Conservation (phyloP, 2,797 vertebrate species). For the Chrysocyon brachyurus region DNA sequence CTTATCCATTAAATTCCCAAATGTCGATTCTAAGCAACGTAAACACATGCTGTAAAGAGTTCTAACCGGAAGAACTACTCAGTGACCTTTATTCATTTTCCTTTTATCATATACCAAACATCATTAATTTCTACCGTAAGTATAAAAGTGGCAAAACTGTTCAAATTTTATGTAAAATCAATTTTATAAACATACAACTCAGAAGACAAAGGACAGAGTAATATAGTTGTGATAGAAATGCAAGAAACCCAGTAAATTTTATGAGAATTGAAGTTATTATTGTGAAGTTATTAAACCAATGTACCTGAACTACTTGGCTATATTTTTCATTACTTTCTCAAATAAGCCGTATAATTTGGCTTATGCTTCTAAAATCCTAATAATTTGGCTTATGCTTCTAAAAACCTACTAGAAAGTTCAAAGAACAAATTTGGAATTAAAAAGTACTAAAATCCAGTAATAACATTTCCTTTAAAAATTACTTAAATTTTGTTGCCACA, state of each 20-base stretch:
- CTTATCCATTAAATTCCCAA: constrained; percentile 33
- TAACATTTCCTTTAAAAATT: constrained; percentile 23
- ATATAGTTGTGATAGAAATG: background rate
- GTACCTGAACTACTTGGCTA: background rate
- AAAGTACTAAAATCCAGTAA: constrained; percentile 53
- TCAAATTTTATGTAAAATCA: constrained; percentile 40
- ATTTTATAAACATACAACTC: constrained; percentile 25
- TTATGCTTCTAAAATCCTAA: constrained; percentile 47
- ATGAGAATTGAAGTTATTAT: background rate
- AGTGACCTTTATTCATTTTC: background rate
- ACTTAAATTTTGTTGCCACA: constrained; percentile 26
- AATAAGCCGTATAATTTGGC: background rate
- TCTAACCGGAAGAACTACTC: background rate
- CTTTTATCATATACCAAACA: constrained; percentile 6
- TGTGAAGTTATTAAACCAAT: background rate
- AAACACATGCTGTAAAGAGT: constrained; percentile 15
- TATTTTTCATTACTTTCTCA: constrained; percentile 55
- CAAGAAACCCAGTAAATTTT: background rate
- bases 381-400: constrained; percentile 13
- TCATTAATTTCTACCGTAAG: constrained; percentile 48
- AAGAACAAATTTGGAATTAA: background rate
- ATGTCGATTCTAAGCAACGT: constrained; percentile 11
- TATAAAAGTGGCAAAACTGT: constrained; percentile 21
- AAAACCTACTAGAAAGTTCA: constrained; percentile 55
- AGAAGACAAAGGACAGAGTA: constrained; percentile 50